Conservation (phyloP, 1,140 invertebrate genomes). For the Aphelenchoides avenae region DNA sequence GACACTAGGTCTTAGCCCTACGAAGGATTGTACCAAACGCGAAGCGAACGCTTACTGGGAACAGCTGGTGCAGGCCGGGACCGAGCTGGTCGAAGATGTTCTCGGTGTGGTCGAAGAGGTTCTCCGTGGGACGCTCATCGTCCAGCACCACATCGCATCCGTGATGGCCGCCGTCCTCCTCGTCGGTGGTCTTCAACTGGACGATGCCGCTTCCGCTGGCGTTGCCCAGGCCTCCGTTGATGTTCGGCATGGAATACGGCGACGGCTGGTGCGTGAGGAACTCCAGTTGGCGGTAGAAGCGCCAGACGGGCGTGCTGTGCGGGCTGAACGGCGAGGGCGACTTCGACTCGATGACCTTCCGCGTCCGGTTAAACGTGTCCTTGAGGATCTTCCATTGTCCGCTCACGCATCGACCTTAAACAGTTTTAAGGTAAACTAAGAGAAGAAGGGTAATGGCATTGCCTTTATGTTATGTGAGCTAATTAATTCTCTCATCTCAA, state of each 20-base stretch:
- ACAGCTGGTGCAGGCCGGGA: too few relatives aligned
- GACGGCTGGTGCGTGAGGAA: not conserved
- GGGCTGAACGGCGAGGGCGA: not conserved
- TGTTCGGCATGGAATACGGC: not conserved
- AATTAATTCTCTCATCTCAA: too few relatives aligned
- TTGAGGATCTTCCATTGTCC: conserved; percentile 17
- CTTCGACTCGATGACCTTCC: too few relatives aligned
- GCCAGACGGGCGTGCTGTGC: conserved; percentile 5
- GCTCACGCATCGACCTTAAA: conserved; percentile 11
- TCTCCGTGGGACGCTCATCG: not conserved
- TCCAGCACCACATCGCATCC: not conserved
- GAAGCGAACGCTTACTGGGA: too few relatives aligned
- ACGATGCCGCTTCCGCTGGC: not conserved
- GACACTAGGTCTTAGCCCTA: too few relatives aligned
- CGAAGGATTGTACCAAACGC: too few relatives aligned
- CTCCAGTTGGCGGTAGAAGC: not conserved
- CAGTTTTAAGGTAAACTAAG: too few relatives aligned
- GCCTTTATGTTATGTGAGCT: too few relatives aligned
- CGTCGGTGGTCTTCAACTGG: not conserved
- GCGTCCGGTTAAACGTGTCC: conserved; percentile 15
- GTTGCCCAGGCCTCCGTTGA: not conserved
- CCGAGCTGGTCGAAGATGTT: not conserved
- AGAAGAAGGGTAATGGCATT: too few relatives aligned
- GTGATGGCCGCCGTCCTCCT: not conserved
- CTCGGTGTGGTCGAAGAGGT: not conserved